These are phyloP conservation scores for Euspilapteryx auroguttella DNA, from an alignment of 2,888 invertebrate genomes.

Conservation along the genomic window DNA sequence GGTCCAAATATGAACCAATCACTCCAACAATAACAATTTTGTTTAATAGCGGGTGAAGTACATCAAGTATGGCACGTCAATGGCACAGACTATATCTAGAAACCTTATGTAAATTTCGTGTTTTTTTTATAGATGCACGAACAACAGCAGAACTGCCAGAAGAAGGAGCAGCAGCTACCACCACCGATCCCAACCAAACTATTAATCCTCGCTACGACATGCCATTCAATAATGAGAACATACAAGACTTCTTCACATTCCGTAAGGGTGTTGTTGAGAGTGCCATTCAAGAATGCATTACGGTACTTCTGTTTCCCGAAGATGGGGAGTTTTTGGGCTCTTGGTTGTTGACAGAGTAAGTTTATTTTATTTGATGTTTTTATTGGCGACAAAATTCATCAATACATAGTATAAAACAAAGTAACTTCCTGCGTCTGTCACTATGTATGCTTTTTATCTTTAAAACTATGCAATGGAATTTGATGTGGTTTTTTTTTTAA, in stretches of 20 bases:
- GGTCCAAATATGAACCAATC: too few species aligned
- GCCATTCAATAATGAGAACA: conserved; percentile 57
- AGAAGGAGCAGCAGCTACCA: conserved; percentile 18
- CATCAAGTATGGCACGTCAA: too few species aligned
- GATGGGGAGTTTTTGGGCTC: conserved; percentile 74
- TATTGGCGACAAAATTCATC: too few species aligned
- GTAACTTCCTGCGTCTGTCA: too few species aligned
- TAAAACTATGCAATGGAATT: too few species aligned
- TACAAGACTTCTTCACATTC: conserved; percentile 71
- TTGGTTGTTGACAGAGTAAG: conserved; percentile 83
- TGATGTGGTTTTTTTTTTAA: too few species aligned
- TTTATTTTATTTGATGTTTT: conserved; percentile 9
- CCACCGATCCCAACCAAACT: conserved; percentile 20
- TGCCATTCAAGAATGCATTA: conserved; percentile 72
- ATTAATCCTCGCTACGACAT: conserved; percentile 46
- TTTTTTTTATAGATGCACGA: conserved; percentile 29
- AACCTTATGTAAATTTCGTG: too few species aligned
- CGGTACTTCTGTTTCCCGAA: conserved; percentile 64
- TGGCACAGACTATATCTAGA: too few species aligned
- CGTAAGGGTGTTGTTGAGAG: conserved; percentile 73
- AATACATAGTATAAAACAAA: too few species aligned
- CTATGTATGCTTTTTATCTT: too few species aligned
- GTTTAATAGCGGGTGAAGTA: too few species aligned
- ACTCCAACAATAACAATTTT: too few species aligned
- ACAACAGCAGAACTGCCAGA: conserved; percentile 21